Evolutionary conservation across 2,113 vertebrate genomes (phyloP), one percentile per base, ranked within the genome.

Genomic region (Lagenorhynchus albirostris): DNA sequence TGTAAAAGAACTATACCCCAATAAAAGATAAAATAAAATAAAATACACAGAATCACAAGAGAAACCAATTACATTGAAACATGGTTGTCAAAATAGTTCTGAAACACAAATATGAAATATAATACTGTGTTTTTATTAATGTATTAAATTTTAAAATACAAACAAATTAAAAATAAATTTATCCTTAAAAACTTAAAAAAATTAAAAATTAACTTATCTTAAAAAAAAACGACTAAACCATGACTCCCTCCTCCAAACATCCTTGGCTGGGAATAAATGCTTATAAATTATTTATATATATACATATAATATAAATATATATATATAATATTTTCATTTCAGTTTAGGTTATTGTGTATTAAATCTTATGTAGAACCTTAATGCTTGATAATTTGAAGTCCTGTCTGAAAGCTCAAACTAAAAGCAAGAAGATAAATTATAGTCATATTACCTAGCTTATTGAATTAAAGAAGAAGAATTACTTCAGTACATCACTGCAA

Each of bases 381-480:
- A 6, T n/a, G n/a, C 26, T 95, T 70, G 85, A 71, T 89, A 80
- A 91, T 36, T 36, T 86, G 21, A 92, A 91, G 26, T 71, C 29
- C 13, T 86, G 8, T 76, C 80, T 68, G 38, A 91, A 95, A 80
- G 23, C 20, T 7, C 41, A 62, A 60, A 80, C 38, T 95, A 2
- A 88, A 95, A 83, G 70, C 67, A 87, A 81, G 94, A 89, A 91
- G 26, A 58, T 74, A 86, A 68, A 25, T 86, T 63, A 20, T 29
- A 65, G 23, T 80, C 50, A 47, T 50, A 60, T 63, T 82, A 55
- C n/a, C 38, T 88, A 50, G 26, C 26, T 2, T 95, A 29, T 53
- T 91, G 47, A 86, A 85, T 96, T 93, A 83, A 97, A 94, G 68
- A 63, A 95, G 36, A 84, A 93, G 60, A 67, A 65, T 73, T 26